A percentile compares a stretch with the other conserved stretches of the same genome.
phyloP scores from a whole-genome alignment of 2,797 vertebrate genomes.

The Sparidentex hasta region DNA sequence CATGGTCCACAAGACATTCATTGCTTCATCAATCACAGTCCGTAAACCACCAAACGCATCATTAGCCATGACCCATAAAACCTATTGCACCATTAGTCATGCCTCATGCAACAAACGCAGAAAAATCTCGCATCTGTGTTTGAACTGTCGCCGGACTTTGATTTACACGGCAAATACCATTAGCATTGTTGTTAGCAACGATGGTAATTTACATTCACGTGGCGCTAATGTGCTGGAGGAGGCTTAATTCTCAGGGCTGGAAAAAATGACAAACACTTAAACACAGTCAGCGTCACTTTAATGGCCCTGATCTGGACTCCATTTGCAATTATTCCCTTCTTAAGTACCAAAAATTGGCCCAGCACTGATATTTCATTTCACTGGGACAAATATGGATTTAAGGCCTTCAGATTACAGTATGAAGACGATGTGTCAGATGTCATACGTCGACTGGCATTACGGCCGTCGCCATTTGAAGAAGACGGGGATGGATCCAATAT shows the following conservation, averaged over 20 bases:
- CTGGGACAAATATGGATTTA: too few species aligned
- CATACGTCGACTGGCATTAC: too few species aligned
- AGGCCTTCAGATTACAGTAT: too few species aligned
- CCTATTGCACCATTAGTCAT: slow-evolving; percentile 80
- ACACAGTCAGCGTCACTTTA: slow-evolving; percentile 49
- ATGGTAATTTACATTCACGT: slow-evolving; percentile 52
- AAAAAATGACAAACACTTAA: slow-evolving; percentile 48
- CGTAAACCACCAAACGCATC: slow-evolving; percentile 78
- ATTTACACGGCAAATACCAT: slow-evolving; percentile 75
- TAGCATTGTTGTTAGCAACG: slow-evolving; percentile 61
- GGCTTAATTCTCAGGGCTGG: slow-evolving; percentile 19
- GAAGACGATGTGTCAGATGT: too few species aligned
- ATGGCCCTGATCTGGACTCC: slow-evolving; percentile 12
- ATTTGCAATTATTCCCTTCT: not conserved
- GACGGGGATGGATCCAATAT: too few species aligned
- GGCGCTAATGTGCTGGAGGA: slow-evolving; percentile 1
- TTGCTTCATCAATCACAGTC: slow-evolving; percentile 83
- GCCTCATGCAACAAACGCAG: slow-evolving; percentile 71
- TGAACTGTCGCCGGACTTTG: slow-evolving; percentile 70
- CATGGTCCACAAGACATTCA: slow-evolving; percentile 79
- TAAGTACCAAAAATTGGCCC: too few species aligned
- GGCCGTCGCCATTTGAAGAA: too few species aligned
- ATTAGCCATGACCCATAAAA: slow-evolving; percentile 84
- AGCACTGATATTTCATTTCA: too few species aligned
- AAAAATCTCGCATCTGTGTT: slow-evolving; percentile 72